Evolutionary conservation across 2,888 invertebrate genomes (phyloP), one percentile per base, ranked within the genome.

Genomic region (Dryococelus australis): DNA sequence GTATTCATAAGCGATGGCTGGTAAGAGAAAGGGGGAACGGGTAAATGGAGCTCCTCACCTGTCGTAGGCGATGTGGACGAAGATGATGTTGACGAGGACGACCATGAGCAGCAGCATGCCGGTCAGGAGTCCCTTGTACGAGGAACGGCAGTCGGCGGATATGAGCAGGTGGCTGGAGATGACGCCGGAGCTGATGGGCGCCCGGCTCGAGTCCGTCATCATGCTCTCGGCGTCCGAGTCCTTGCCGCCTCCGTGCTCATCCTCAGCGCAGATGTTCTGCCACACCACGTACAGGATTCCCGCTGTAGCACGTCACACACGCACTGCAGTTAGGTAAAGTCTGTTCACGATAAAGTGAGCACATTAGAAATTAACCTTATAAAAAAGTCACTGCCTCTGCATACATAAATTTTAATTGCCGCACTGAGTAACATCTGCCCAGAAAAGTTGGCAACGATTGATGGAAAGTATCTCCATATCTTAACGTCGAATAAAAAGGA

Each of bases 271-370:
- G 87, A 97, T 95, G 90, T 96, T 95, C 90, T 94, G 94, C 96
- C 96, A 97, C 90, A 97, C 95, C 85, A 96, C 95, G 91, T 95
- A 96, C 90, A 96, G 94, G 43, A 96, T 94, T 27, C 96, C 96
- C 90, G 96, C 96, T 94, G 91, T 85, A 93, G 20, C 65, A 83
- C 26, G 47, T 20, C 43, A 26, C 65, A 85, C 51, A 86, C 27
- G 1, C 20, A 35, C 35, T 35, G 12, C n/a, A 26, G n/a, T 88
- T 35, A 35, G 35, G 35, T 35, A 35, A 35, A 35, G 35, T 3
- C 35, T 35, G 35, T 4, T 35, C 35, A 4, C 35, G 1, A 35
- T 35, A 1, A 35, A 35, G 35, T 35, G 35, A 35, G 35, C 35
- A 35, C 35, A 3, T 35, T 35, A 3, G 35, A 35, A 35, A 35